Percentiles rank a stretch among this genome's conserved stretches.
Conservation (phyloP, 2,888 invertebrate genomes). For the Hypsopygia costalis region DNA sequence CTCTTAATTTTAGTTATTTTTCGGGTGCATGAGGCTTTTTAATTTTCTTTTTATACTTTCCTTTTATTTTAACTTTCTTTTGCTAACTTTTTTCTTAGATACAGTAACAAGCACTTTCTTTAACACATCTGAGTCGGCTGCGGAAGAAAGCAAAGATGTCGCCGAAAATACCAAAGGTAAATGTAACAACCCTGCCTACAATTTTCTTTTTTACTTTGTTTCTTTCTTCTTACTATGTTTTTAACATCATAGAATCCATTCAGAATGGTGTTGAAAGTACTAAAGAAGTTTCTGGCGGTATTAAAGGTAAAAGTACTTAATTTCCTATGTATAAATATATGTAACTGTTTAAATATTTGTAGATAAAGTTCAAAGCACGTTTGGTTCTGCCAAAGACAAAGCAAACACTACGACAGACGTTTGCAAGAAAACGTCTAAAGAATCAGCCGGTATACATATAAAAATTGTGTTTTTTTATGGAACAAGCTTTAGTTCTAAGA, state of each 20-base stretch:
- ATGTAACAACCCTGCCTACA: neutral
- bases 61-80: slow-evolving; percentile 25
- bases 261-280: slow-evolving; percentile 15
- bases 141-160: slow-evolving; percentile 27
- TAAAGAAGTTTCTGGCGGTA: slow-evolving; percentile 4
- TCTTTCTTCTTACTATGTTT: slow-evolving; percentile 20
- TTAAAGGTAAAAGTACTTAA: neutral
- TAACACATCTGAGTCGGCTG: slow-evolving; percentile 27
- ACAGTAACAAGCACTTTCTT: slow-evolving; percentile 39
- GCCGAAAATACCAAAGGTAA: slow-evolving; percentile 35
- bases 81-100: slow-evolving; percentile 45
- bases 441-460: slow-evolving; percentile 36
- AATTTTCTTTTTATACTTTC: slow-evolving; percentile 21
- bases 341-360: too few relatives aligned
- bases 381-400: slow-evolving; percentile 27
- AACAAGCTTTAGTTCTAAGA: neutral
- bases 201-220: slow-evolving; percentile 17
- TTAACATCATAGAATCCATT: slow-evolving; percentile 23
- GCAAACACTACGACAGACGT: slow-evolving; percentile 21
- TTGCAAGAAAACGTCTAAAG: slow-evolving; percentile 26
- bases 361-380: slow-evolving; percentile 33
- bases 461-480: slow-evolving; percentile 6
- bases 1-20: too few relatives aligned
- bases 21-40: slow-evolving; percentile 36
- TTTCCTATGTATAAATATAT: slow-evolving; percentile 1